Conservation (phyloP, 2,113 vertebrate species). For the Perca fluviatilis region DNA sequence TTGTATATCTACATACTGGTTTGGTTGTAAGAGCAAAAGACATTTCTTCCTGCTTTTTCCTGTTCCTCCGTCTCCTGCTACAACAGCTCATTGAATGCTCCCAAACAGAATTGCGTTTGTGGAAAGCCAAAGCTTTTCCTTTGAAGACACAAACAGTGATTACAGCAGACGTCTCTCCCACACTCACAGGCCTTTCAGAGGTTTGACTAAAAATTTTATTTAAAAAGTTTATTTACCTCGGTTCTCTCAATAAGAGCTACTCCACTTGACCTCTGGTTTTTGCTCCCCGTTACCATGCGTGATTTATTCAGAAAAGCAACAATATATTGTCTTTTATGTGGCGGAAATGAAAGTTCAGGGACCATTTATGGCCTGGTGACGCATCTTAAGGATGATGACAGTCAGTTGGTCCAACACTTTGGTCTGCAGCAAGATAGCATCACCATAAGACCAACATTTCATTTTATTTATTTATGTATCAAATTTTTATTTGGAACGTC, state of each 20-base stretch:
- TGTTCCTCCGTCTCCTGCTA: conserved; percentile 18
- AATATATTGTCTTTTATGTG: neutral
- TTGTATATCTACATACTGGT: conserved; percentile 7
- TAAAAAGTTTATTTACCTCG: conserved; percentile 59
- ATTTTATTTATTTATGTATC: too few species aligned
- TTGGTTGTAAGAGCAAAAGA: neutral
- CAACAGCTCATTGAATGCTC: conserved; percentile 31
- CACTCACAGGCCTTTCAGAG: conserved; percentile 1
- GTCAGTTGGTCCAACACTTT: too few species aligned
- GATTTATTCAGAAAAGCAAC: neutral
- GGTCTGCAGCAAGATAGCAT: too few species aligned
- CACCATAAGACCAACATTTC: too few species aligned
- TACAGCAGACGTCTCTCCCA: conserved; percentile 19
- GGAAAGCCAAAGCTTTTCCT: conserved; percentile 11
- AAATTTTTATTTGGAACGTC: too few species aligned
- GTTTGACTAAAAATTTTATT: conserved; percentile 18
- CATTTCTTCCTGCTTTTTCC: neutral
- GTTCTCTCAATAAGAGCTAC: neutral
- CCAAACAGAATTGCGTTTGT: neutral
- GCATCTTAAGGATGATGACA: too few species aligned
- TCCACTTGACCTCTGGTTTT: neutral
- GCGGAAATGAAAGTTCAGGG: neutral
- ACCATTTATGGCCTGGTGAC: too few species aligned
- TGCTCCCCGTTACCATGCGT: neutral
- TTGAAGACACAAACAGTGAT: conserved; percentile 17